Conservation (phyloP, 2,797 vertebrate species). For the Danio aesculapii region DNA sequence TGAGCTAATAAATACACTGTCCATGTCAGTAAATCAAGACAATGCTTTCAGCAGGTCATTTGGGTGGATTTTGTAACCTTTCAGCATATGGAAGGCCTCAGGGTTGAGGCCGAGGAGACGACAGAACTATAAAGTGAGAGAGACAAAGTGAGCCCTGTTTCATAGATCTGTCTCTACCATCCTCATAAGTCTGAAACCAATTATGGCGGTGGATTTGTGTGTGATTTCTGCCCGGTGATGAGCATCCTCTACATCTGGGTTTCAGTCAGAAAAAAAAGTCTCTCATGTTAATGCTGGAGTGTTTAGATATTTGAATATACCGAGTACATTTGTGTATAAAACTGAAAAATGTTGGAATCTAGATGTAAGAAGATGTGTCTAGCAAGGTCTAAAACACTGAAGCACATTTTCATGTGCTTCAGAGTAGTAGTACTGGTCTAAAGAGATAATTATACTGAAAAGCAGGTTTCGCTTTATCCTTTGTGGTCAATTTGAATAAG, state of each 20-base stretch:
- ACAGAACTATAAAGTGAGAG: conserved; percentile 58
- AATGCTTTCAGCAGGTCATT: conserved; percentile 76
- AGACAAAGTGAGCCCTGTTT: conserved; percentile 40
- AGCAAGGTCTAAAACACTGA: background rate
- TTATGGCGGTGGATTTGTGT: conserved; percentile 75
- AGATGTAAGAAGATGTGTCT: conserved; percentile 29
- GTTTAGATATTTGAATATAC: conserved; percentile 24
- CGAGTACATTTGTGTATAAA: conserved; percentile 13
- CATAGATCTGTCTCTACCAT: conserved; percentile 63
- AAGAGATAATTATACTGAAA: background rate
- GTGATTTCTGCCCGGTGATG: conserved; percentile 74
- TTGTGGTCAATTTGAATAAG: background rate
- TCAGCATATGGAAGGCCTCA: conserved; percentile 73
- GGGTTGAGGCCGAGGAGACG: conserved; percentile 74
- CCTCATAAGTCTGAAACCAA: conserved; percentile 75
- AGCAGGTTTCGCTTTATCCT: background rate
- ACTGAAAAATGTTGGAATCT: conserved; percentile 26
- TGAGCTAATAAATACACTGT: conserved; percentile 58
- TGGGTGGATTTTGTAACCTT: conserved; percentile 79
- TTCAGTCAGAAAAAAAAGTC: conserved; percentile 9
- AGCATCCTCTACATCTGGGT: conserved; percentile 37
- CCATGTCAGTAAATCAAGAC: conserved; percentile 74
- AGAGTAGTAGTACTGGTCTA: background rate
- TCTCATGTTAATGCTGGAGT: conserved; percentile 36
- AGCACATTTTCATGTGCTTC: background rate